These are phyloP conservation scores for Botia kubotai DNA, from an alignment of 2,797 vertebrate genomes.

Conservation along the genomic window DNA sequence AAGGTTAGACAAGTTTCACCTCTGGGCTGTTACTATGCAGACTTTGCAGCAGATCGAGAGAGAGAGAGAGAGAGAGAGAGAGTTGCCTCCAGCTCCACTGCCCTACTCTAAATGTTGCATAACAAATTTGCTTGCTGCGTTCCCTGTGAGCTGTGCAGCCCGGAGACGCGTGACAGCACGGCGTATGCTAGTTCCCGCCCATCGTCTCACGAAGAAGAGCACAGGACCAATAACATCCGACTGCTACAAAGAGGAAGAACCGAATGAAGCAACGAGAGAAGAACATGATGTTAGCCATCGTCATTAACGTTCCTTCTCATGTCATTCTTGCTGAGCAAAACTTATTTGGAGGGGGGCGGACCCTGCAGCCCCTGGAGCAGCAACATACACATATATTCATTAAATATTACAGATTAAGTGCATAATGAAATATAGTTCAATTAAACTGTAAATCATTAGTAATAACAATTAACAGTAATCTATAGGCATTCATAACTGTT, in stretches of 20 bases:
- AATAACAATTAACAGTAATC: background rate
- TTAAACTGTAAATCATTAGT: background rate
- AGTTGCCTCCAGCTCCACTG: background rate
- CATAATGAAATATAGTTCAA: no score
- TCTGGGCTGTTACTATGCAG: conserved; percentile 60
- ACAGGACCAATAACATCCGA: conserved; percentile 23
- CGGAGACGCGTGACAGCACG: conserved; percentile 29
- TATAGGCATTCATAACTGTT: no score
- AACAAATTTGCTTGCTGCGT: conserved; percentile 41
- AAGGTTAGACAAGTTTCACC: conserved; percentile 34
- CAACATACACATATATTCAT: background rate
- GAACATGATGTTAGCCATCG: conserved; percentile 3
- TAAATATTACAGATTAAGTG: no score
- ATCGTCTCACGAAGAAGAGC: background rate
- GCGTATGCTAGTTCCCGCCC: background rate
- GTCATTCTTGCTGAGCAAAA: background rate
- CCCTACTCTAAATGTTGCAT: conserved; percentile 53
- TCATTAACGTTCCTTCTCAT: background rate
- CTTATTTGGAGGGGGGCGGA: background rate
- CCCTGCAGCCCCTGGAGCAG: background rate
- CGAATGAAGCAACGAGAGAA: background rate
- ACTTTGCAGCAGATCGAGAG: conserved; percentile 26
- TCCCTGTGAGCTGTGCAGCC: conserved; percentile 23
- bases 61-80: background rate
- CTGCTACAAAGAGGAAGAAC: background rate